Evolutionary conservation across 1,140 invertebrate species (phyloP), one percentile per base, ranked within the genome.

Genomic region (Chlorops oryzae): DNA sequence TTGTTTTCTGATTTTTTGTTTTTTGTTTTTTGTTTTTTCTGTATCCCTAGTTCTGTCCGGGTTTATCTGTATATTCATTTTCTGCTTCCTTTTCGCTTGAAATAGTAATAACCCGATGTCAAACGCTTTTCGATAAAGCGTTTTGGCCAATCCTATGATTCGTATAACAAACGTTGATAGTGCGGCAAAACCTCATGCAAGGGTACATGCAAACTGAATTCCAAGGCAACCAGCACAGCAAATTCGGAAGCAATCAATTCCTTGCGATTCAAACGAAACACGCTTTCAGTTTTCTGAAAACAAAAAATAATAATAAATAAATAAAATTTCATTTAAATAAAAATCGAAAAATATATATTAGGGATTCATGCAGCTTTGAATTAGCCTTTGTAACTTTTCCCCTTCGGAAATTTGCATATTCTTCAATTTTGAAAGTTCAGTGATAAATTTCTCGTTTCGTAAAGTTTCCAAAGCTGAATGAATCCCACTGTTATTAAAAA

Each of bases 231-330:
- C 18, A 97, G 76, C 42, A 96, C 91, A 5, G 90, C 91, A 78
- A 97, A 96, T 75, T 98, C 95, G 42, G 88, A 92, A 17, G 83
- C 79, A 28, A 96, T 78, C 24, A 98, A 74, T 61, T 98, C 94
- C 73, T 92, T 93, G 21, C 90, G 82, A 73, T 91, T 94, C 54
- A 97, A 73, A 40, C 93, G 81, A 71, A 96, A 95, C 38, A 87
- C 83, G 56, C 79, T 88, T 77, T 96, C 92, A 25, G 86, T 92
- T 79, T 88, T 88, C 87, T 93, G 73, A 7, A 77, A 77, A 56
- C 40, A 44, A 54, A 51, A 46, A 56, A 59, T 54, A 52, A 61
- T 40, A 48, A 46, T 17, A 47, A 57, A 52, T 53, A 55, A 57
- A 53, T 38, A 47, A 17, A 39, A 56, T 41, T 27, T 13, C n/a